Percentiles rank a stretch among this genome's conserved stretches.
Evolutionary conservation across 2,888 invertebrate genomes (phyloP).

Genomic region (Diploptera punctata): DNA sequence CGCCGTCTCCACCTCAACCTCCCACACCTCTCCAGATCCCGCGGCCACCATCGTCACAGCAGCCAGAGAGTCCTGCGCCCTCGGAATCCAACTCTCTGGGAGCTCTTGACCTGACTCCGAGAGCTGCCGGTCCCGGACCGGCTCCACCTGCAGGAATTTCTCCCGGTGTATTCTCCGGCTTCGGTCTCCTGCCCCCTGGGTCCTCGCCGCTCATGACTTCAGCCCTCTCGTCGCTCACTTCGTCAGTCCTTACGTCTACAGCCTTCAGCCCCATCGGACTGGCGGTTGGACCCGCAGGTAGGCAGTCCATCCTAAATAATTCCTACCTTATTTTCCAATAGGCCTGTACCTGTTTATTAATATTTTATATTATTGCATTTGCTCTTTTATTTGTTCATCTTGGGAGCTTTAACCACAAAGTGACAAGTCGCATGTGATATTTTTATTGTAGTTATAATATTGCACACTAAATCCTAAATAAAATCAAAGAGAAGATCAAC

Average conservation of each 20-base stretch:
- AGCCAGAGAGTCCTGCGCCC: slow-evolving; percentile 58
- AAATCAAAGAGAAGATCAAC: no score
- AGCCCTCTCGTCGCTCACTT: slow-evolving; percentile 82
- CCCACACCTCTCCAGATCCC: slow-evolving; percentile 40
- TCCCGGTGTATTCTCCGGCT: slow-evolving; percentile 58
- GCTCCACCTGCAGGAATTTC: slow-evolving; percentile 50
- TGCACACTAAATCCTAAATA: no score
- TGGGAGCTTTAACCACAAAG: no score
- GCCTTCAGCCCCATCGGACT: slow-evolving; percentile 89
- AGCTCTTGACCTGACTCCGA: slow-evolving; percentile 66
- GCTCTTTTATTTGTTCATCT: no score
- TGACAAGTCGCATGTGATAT: no score
- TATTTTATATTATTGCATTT: no score
- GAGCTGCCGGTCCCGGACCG: slow-evolving; percentile 51
- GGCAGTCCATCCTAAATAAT: slow-evolving; percentile 46
- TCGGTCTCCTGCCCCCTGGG: slow-evolving; percentile 63
- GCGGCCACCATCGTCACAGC: slow-evolving; percentile 54
- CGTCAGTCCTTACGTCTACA: slow-evolving; percentile 80
- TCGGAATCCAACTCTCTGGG: slow-evolving; percentile 56
- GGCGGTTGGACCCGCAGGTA: slow-evolving; percentile 83
- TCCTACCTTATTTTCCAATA: no score
- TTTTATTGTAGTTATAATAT: no score
- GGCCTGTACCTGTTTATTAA: no score
- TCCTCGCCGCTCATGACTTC: slow-evolving; percentile 63
- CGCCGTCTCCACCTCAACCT: slow-evolving; percentile 34